These are phyloP conservation scores for Tetropium fuscum DNA, from an alignment of 2,888 invertebrate genomes.

Conservation along the genomic window DNA sequence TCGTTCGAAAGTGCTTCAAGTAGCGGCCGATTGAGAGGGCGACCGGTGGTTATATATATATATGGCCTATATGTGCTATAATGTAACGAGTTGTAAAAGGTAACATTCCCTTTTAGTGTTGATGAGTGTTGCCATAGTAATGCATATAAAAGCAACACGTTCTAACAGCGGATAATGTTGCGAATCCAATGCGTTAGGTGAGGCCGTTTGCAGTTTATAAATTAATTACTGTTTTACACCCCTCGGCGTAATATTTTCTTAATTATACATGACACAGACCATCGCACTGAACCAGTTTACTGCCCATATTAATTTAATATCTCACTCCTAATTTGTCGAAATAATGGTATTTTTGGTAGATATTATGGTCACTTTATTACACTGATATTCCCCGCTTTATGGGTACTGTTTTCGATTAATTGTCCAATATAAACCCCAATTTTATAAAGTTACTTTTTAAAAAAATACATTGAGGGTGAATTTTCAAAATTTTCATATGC, in stretches of 20 bases:
- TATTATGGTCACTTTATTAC: no score
- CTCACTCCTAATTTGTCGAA: conserved; percentile 8
- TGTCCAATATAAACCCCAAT: no score
- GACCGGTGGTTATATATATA: no score
- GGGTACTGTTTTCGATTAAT: no score
- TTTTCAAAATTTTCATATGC: no score
- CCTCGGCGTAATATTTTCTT: conserved; percentile 12
- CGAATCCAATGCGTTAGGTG: conserved; percentile 2
- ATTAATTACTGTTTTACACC: conserved; percentile 22
- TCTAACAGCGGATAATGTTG: conserved; percentile 2
- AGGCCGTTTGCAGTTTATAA: conserved; percentile 21
- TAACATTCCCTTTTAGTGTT: conserved; percentile 9
- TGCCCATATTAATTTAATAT: conserved; percentile 8
- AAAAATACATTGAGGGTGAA: no score
- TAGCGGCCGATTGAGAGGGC: no score
- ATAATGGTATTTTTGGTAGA: conserved; percentile 1
- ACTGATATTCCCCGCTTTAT: no score
- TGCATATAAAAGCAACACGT: conserved; percentile 16
- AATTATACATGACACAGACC: conserved; percentile 19
- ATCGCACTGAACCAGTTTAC: conserved; percentile 9
- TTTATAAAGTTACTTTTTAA: no score
- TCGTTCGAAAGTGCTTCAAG: no score
- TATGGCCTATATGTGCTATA: neutral
- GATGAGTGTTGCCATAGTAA: conserved; percentile 12
- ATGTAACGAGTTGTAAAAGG: conserved; percentile 4